These are phyloP conservation scores for Osmerus mordax DNA, from an alignment of 2,113 vertebrate genomes.

Conservation along the genomic window DNA sequence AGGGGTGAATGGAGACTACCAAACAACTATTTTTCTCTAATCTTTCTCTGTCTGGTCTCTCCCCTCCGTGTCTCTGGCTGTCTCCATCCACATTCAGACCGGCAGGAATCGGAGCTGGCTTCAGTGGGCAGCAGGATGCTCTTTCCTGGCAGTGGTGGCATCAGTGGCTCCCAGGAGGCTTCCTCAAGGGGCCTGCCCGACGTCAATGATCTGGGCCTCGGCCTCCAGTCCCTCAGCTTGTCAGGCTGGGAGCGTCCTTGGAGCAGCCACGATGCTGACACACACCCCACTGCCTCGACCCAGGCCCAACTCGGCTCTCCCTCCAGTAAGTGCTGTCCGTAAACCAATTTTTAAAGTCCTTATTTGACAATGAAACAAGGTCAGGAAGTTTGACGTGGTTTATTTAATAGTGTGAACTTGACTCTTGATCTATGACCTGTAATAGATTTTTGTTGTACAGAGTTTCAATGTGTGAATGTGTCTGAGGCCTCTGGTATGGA, in stretches of 20 bases:
- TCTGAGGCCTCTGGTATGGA: neutral
- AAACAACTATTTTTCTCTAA: neutral
- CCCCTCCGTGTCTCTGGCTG: slow-evolving; percentile 23
- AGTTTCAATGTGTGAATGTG: neutral
- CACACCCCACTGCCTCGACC: slow-evolving; percentile 53
- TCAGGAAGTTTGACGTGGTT: neutral
- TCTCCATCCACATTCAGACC: slow-evolving; percentile 69
- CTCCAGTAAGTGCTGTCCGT: slow-evolving; percentile 80
- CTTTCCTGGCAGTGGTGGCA: slow-evolving; percentile 78
- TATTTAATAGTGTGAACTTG: no score
- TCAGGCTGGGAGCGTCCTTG: slow-evolving; percentile 94
- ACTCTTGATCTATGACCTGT: no score
- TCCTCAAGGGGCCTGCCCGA: slow-evolving; percentile 84
- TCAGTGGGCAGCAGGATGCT: slow-evolving; percentile 91
- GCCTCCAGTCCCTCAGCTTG: slow-evolving; percentile 92
- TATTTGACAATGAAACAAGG: neutral
- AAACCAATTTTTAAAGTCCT: neutral
- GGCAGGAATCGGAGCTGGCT: slow-evolving; percentile 84
- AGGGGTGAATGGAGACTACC: no score
- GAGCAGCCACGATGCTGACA: slow-evolving; percentile 91
- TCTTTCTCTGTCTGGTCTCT: slow-evolving; percentile 17
- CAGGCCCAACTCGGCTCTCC: slow-evolving; percentile 81
- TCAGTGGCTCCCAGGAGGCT: slow-evolving; percentile 71
- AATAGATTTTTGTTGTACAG: neutral
- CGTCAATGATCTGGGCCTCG: slow-evolving; percentile 90